A percentile compares a stretch with the other conserved stretches of the same genome.
Conservation (phyloP, 2,113 vertebrate species). For the Peromyscus polionotus region DNA sequence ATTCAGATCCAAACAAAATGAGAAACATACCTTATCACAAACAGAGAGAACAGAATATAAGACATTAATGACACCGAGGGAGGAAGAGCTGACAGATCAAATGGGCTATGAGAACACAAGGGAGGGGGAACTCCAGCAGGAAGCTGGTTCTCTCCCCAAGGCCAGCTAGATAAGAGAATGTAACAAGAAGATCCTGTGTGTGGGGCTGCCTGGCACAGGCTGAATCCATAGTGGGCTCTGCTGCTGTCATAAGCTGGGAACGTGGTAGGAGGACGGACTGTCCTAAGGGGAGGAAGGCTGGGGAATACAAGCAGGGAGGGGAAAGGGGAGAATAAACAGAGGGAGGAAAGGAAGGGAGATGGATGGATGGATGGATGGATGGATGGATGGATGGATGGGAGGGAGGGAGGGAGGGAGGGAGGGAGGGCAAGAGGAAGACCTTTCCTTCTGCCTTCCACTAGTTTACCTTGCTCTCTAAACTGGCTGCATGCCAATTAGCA, state of each 20-base stretch:
- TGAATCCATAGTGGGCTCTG: not conserved
- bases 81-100: conserved; percentile 23
- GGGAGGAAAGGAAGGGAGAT: too few relatives aligned
- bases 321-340: not conserved
- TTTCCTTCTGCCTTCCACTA: not conserved
- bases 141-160: conserved; percentile 16
- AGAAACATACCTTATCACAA: conserved; percentile 14
- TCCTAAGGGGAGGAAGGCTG: not conserved
- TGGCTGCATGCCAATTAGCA: not conserved
- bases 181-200: not conserved
- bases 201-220: not conserved
- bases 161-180: not conserved
- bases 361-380: too few relatives aligned
- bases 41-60: conserved; percentile 32
- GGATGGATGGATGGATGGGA: too few relatives aligned
- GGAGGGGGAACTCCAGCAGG: not conserved
- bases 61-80: not conserved
- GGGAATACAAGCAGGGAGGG: not conserved
- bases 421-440: rapidly evolving
- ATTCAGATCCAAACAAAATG: not conserved
- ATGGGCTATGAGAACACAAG: not conserved
- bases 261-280: too few relatives aligned
- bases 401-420: too few relatives aligned
- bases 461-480: not conserved
- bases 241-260: not conserved